Evolutionary conservation across 2,888 invertebrate species (phyloP), one percentile per base, ranked within the genome.

Genomic region (Alviniconcha strummeri): DNA sequence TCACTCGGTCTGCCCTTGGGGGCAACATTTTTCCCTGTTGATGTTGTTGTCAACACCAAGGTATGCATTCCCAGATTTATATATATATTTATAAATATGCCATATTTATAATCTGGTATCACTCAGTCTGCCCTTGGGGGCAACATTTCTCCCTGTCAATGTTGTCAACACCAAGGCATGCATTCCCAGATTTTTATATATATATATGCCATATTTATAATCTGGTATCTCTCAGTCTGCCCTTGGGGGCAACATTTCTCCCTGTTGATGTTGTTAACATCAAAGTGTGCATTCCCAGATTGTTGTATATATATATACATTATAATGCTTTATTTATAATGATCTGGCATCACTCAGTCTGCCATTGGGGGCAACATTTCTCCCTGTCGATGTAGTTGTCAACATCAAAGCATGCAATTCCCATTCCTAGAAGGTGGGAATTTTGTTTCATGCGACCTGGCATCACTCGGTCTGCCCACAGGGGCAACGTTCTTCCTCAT

Each of bases 211-310:
- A n/a, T n/a, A n/a, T n/a, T n/a, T n/a, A n/a, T n/a, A n/a, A n/a
- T n/a, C n/a, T n/a, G 64, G 87, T 86, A n/a, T 91, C 92, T 11
- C 87, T 91, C 56, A 88, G 89, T 8, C 87, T 89, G 36, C 89
- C 90, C 79, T 90, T 87, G 81, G 89, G 87, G 80, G 90, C 88
- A 79, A 86, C 90, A 56, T 93, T 98, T 82, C 99, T 99, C 94
- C 99, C 99, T 0, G 98, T 99, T 0, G 99, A 99, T 94, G 98
- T 99, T 55, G 97, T 99, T 89, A 98, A 98, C 94, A 97, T 99
- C 95, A 87, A 86, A 79, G 87, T 97, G 76, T 0, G 4, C 19
- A 13, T 69, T 15, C 72, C 19, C 72, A n/a, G n/a, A n/a, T n/a
- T n/a, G n/a, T n/a, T n/a, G n/a, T n/a, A n/a, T n/a, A n/a, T n/a